Evolutionary conservation across 2,113 vertebrate species (phyloP).

Genomic region (Trematomus loennbergii): DNA sequence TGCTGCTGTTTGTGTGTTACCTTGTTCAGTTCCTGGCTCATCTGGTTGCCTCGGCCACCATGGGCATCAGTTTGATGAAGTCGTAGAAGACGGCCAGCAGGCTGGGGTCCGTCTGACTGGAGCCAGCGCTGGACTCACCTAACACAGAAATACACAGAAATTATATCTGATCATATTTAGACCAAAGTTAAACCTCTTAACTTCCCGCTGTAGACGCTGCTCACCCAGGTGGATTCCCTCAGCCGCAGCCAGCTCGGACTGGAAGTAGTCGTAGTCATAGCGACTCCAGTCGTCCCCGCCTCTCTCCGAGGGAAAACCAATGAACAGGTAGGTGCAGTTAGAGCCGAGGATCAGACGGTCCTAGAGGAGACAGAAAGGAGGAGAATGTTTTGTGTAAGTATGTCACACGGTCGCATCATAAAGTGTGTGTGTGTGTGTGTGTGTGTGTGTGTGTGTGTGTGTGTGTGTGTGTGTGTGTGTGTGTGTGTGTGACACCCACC

Average conservation of each 20-base stretch:
- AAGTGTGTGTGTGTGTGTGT: neutral
- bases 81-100: slow-evolving; percentile 90
- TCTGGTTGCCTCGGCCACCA: slow-evolving; percentile 92
- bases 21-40: slow-evolving; percentile 90
- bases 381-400: no score
- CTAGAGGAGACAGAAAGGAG: slow-evolving; percentile 56
- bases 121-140: slow-evolving; percentile 71
- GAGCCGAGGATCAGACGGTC: slow-evolving; percentile 90
- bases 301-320: slow-evolving; percentile 88
- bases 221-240: slow-evolving; percentile 88
- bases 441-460: neutral
- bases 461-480: neutral
- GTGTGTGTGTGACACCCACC: slow-evolving; percentile 72
- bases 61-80: slow-evolving; percentile 89
- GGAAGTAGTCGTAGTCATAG: slow-evolving; percentile 92
- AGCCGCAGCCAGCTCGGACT: slow-evolving; percentile 88
- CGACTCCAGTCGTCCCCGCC: slow-evolving; percentile 84
- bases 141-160: slow-evolving; percentile 5
- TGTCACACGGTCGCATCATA: neutral
- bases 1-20: slow-evolving; percentile 58
- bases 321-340: slow-evolving; percentile 88
- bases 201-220: neutral
- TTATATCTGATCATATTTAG: neutral
- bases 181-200: neutral
- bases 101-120: slow-evolving; percentile 83